Conservation (phyloP, 2,113 vertebrate species). For the Panthera leo region DNA sequence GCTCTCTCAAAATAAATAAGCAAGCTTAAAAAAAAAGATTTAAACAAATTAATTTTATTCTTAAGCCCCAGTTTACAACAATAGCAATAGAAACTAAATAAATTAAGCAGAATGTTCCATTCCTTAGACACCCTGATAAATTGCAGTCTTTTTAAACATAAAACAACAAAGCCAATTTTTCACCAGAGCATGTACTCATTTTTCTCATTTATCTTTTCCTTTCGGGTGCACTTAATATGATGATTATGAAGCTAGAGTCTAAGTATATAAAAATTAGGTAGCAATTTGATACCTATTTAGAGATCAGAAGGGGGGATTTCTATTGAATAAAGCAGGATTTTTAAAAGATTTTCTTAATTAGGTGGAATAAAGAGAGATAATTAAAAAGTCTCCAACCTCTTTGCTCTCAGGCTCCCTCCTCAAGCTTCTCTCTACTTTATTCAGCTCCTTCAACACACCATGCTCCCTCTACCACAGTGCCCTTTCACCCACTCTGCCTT, state of each 20-base stretch:
- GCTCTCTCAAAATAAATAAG: too few species aligned
- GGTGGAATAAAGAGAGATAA: background rate
- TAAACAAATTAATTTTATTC: background rate
- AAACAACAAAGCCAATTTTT: background rate
- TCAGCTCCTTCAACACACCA: background rate
- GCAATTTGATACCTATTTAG: background rate
- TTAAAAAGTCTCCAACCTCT: background rate
- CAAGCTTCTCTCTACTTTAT: background rate
- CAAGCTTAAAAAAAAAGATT: background rate
- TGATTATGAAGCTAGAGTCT: background rate
- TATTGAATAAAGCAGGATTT: background rate
- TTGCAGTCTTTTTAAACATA: background rate
- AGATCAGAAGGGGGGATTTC: background rate
- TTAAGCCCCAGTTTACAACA: background rate
- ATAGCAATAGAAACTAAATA: background rate
- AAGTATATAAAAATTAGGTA: background rate
- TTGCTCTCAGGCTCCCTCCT: background rate
- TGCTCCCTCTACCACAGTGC: background rate
- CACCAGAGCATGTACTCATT: too few species aligned
- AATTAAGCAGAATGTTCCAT: background rate
- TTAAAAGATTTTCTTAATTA: background rate
- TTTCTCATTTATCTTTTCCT: background rate
- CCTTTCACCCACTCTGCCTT: background rate
- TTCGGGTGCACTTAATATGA: background rate
- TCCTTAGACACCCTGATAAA: background rate